Percentiles rank a stretch among this genome's conserved stretches.
phyloP scores from a whole-genome alignment of 2,113 vertebrate genomes.

The Bombycilla garrulus region DNA sequence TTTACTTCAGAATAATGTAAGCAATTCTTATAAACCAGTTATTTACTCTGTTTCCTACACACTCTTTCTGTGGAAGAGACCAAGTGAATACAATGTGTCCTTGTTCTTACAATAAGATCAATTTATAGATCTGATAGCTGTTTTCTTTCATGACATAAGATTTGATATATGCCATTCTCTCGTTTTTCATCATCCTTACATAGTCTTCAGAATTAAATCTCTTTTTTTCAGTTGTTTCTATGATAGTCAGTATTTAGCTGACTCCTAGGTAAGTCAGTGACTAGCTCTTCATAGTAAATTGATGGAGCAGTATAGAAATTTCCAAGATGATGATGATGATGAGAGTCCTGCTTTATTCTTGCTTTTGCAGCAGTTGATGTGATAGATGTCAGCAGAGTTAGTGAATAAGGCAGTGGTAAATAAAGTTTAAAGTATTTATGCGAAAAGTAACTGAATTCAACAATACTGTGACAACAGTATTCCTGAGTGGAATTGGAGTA shows the following conservation, averaged over 20 bases:
- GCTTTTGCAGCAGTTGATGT: background rate
- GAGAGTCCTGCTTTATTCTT: background rate
- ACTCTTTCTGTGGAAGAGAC: background rate
- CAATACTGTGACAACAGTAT: background rate
- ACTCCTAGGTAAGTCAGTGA: background rate
- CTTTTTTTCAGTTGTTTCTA: background rate
- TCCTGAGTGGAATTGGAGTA: background rate
- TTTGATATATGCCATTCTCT: background rate
- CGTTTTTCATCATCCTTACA: background rate
- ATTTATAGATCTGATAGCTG: background rate
- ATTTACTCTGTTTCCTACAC: background rate
- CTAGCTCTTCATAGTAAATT: background rate
- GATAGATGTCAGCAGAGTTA: background rate
- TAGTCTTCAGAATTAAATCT: background rate
- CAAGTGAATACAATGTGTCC: background rate
- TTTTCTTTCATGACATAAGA: background rate
- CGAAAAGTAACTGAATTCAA: background rate
- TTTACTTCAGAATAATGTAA: background rate
- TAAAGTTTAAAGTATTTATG: background rate
- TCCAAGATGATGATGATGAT: background rate
- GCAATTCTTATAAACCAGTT: background rate
- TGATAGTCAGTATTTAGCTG: background rate
- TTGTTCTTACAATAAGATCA: background rate
- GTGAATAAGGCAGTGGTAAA: background rate
- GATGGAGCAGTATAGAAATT: background rate